A percentile compares a stretch with the other conserved stretches of the same genome.
These are phyloP conservation scores for Trichopria drosophilae DNA, from an alignment of 2,888 invertebrate species.

Conservation along the genomic window DNA sequence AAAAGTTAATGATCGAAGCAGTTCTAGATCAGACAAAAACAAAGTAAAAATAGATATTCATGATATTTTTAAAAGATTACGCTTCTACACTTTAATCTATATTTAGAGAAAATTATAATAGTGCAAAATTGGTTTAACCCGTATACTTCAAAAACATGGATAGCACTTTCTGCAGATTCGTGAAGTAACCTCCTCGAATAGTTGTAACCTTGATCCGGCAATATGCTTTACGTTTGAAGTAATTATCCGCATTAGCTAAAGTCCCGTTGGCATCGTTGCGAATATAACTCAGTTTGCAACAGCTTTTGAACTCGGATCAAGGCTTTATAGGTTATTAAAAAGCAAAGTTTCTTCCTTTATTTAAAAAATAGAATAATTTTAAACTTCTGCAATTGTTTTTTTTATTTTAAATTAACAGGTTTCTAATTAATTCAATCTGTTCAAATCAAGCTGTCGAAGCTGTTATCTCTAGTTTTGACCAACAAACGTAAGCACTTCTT, in stretches of 20 bases:
- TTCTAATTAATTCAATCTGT: neutral
- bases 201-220: slow-evolving; percentile 52
- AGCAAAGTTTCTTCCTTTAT: neutral
- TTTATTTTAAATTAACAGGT: neutral
- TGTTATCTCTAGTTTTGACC: too few relatives aligned
- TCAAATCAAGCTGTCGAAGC: neutral
- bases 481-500: too few relatives aligned
- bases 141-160: too few relatives aligned
- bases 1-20: too few relatives aligned
- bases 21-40: too few relatives aligned
- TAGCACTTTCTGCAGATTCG: too few relatives aligned
- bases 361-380: slow-evolving; percentile 11
- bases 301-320: neutral
- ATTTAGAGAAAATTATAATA: too few relatives aligned
- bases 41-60: too few relatives aligned
- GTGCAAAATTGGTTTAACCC: too few relatives aligned
- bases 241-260: slow-evolving; percentile 49
- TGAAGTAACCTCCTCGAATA: slow-evolving; percentile 38
- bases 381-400: neutral
- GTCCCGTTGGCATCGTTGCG: slow-evolving; percentile 20
- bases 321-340: too few relatives aligned
- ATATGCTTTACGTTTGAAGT: slow-evolving; percentile 57
- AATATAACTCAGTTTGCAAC: slow-evolving; percentile 33
- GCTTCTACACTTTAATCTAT: too few relatives aligned
- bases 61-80: too few relatives aligned